Conservation (phyloP, 2,888 invertebrate species). For the Platerodrilus igneus region DNA sequence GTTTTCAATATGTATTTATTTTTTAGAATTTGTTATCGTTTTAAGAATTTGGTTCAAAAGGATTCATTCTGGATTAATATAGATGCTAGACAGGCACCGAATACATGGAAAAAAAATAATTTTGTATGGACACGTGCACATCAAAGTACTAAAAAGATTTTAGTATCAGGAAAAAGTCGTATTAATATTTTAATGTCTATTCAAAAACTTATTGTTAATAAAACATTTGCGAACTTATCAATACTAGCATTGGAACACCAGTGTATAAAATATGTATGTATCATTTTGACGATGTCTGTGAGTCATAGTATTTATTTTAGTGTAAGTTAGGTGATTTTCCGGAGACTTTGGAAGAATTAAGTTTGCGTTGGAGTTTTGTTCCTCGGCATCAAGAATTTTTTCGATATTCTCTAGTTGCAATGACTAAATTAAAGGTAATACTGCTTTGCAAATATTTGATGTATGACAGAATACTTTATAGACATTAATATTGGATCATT, state of each 20-base stretch:
- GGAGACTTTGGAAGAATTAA: conserved; percentile 55
- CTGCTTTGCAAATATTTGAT: neutral
- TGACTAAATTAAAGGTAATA: conserved; percentile 26
- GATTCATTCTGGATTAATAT: conserved; percentile 38
- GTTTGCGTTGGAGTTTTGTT: conserved; percentile 50
- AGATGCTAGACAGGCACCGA: conserved; percentile 36
- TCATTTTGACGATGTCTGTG: neutral
- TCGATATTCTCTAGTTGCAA: conserved; percentile 13
- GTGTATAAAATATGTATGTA: conserved; percentile 34
- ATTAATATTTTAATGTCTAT: conserved; percentile 16
- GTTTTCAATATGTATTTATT: too few relatives aligned
- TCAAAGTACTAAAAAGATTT: conserved; percentile 29
- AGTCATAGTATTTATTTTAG: conserved; percentile 46
- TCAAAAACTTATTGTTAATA: conserved; percentile 6
- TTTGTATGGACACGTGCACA: conserved; percentile 36
- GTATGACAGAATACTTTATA: conserved; percentile 39
- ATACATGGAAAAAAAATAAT: conserved; percentile 34
- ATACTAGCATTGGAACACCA: conserved; percentile 43
- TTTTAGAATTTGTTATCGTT: conserved; percentile 35
- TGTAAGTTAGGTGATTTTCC: conserved; percentile 63
- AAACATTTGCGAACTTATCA: conserved; percentile 30
- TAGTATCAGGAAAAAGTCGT: conserved; percentile 18
- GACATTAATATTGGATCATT: conserved; percentile 67
- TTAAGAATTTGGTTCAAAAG: conserved; percentile 36
- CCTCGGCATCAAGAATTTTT: conserved; percentile 37